phyloP scores from a whole-genome alignment of 2,113 vertebrate species.

The Enhydra lutris region DNA sequence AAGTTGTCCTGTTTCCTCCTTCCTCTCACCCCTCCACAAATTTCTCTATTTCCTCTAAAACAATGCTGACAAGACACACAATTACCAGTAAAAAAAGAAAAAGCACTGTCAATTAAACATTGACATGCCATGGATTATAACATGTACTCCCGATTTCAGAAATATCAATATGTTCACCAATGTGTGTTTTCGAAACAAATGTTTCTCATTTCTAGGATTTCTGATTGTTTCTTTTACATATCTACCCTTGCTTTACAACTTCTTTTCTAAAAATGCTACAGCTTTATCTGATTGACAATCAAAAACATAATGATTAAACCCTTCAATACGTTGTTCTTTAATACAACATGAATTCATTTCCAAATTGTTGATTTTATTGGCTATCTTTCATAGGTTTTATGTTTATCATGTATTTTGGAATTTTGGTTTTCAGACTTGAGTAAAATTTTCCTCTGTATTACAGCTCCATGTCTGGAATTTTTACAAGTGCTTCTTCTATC shows the following conservation, averaged over 20 bases:
- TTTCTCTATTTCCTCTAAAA: neutral
- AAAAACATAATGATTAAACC: neutral
- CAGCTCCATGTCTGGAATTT: neutral
- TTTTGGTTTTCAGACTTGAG: neutral
- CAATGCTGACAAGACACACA: neutral
- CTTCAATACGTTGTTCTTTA: neutral
- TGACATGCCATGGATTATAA: neutral
- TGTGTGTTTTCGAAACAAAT: neutral
- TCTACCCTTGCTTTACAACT: neutral
- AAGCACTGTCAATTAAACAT: neutral
- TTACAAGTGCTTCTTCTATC: neutral
- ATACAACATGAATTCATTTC: neutral
- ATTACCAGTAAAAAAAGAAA: neutral
- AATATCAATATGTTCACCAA: neutral
- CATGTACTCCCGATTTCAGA: neutral
- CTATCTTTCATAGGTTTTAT: neutral
- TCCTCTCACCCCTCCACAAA: neutral
- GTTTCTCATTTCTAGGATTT: neutral
- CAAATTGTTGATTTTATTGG: neutral
- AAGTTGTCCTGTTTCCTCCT: neutral
- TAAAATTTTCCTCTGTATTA: neutral
- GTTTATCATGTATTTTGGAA: neutral
- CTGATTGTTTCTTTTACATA: neutral
- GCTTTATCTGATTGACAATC: neutral
- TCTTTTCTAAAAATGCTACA: neutral